These are phyloP conservation scores for Cheilinus undulatus DNA, from an alignment of 2,113 vertebrate species.

Conservation along the genomic window DNA sequence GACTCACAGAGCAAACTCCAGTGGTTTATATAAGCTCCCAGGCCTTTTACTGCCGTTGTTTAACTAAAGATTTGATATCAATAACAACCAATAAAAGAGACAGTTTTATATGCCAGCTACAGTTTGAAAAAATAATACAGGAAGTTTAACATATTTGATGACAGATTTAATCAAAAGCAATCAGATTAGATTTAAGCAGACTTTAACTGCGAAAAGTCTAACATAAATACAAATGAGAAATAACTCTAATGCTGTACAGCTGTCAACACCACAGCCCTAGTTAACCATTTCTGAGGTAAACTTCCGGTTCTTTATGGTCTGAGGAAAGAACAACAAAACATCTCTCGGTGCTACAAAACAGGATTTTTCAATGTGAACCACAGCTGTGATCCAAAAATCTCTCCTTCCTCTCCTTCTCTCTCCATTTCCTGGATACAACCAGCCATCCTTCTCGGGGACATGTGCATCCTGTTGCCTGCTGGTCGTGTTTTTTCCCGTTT, in stretches of 20 bases:
- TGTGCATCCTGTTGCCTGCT: conserved; percentile 82
- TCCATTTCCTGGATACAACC: conserved; percentile 77
- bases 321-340: conserved; percentile 61
- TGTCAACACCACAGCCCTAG: too few relatives aligned
- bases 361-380: conserved; percentile 50
- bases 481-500: conserved; percentile 65
- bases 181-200: too few relatives aligned
- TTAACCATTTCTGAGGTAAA: background rate
- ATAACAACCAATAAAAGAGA: background rate
- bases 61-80: background rate
- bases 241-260: too few relatives aligned
- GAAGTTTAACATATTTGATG: background rate
- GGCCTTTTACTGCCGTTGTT: background rate
- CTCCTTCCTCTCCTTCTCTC: conserved; percentile 74
- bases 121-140: background rate
- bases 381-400: conserved; percentile 71
- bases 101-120: background rate
- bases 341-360: conserved; percentile 65
- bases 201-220: too few relatives aligned
- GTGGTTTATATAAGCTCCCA: background rate
- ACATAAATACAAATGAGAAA: too few relatives aligned
- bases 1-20: background rate
- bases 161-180: too few relatives aligned
- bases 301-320: conserved; percentile 20
- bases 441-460: conserved; percentile 75